phyloP scores from a whole-genome alignment of 2,797 vertebrate genomes.

The Coilia nasus region DNA sequence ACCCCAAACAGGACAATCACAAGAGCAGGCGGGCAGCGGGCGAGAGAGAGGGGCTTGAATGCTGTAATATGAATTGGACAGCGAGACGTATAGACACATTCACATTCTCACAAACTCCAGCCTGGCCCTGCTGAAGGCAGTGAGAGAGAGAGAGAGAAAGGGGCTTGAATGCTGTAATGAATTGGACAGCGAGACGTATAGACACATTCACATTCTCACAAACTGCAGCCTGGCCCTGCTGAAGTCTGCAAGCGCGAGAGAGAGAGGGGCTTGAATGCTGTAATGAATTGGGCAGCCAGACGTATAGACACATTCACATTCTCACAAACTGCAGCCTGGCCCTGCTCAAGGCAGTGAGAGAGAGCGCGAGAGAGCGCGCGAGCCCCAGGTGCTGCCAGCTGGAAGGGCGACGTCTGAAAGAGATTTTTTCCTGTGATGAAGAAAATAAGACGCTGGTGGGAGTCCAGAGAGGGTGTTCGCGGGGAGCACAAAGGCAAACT shows the following conservation, averaged over 20 bases:
- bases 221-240: slow-evolving; percentile 10
- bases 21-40: background rate
- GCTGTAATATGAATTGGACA: slow-evolving; percentile 23
- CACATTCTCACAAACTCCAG: slow-evolving; percentile 24
- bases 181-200: slow-evolving; percentile 17
- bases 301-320: slow-evolving; percentile 26
- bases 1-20: background rate
- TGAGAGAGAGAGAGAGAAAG: too few relatives aligned
- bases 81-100: slow-evolving; percentile 18
- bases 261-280: background rate
- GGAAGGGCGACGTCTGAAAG: slow-evolving; percentile 13
- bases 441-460: slow-evolving; percentile 14
- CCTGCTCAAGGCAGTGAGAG: too few relatives aligned
- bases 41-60: background rate
- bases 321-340: slow-evolving; percentile 21
- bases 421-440: slow-evolving; percentile 26
- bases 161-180: slow-evolving; percentile 16
- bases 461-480: slow-evolving; percentile 1
- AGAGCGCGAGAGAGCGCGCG: too few relatives aligned
- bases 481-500: slow-evolving; percentile 4
- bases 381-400: background rate
- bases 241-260: too few relatives aligned
- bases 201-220: slow-evolving; percentile 23
- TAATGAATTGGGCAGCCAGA: slow-evolving; percentile 13
- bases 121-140: background rate